Conservation (phyloP, 92 coral and sea anemone genomes). For the Epizoanthus rinbou region DNA sequence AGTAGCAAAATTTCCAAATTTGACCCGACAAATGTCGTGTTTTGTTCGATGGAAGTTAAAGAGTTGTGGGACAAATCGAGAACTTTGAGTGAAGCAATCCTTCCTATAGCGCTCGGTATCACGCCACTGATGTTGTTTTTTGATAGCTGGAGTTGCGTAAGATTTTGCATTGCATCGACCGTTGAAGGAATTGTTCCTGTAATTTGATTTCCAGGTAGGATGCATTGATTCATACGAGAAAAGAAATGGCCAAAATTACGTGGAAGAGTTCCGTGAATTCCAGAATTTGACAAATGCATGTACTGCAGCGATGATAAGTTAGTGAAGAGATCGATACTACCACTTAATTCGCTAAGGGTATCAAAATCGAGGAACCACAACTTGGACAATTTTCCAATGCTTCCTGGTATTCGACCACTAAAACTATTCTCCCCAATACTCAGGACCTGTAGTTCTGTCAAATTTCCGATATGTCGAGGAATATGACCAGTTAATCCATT, state of each 20-base stretch:
- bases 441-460: conserved; percentile 21
- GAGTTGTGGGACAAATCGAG: conserved; percentile 29
- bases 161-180: conserved; percentile 25
- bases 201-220: conserved; percentile 41
- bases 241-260: conserved; percentile 2
- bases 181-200: conserved; percentile 37
- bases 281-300: conserved; percentile 35
- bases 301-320: conserved; percentile 26
- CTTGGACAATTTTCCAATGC: conserved; percentile 17
- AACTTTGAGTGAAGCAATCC: conserved; percentile 3
- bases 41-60: conserved; percentile 14
- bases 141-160: conserved; percentile 29
- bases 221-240: conserved; percentile 31
- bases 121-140: conserved; percentile 19
- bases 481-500: conserved; percentile 8
- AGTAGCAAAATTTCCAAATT: conserved; percentile 35
- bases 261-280: conserved; percentile 25
- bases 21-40: background rate
- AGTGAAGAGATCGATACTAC: background rate
- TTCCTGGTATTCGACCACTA: conserved; percentile 5
- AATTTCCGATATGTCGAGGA: conserved; percentile 14
- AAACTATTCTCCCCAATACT: conserved; percentile 43
- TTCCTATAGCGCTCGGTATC: conserved; percentile 6
- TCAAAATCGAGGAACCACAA: conserved; percentile 41
- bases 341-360: background rate